Conservation (phyloP, 2,888 invertebrate genomes). For the Pediacus dermestoides region DNA sequence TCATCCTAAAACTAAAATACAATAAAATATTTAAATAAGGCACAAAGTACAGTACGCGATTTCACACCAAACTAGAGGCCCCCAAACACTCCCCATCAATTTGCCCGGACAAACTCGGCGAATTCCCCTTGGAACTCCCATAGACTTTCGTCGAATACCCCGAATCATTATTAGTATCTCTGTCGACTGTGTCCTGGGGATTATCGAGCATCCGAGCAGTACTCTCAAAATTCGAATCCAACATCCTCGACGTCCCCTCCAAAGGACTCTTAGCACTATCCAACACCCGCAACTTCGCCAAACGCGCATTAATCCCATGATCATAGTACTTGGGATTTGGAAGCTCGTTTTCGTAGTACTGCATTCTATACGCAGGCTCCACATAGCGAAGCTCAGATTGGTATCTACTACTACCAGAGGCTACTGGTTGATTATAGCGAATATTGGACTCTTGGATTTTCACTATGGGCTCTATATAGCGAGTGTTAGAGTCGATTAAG, state of each 20-base stretch:
- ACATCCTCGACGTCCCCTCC: conserved; percentile 31
- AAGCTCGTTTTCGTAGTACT: conserved; percentile 29
- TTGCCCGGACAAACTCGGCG: conserved; percentile 67
- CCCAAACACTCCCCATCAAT: conserved; percentile 49
- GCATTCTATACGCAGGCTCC: conserved; percentile 21
- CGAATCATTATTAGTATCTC: conserved; percentile 76
- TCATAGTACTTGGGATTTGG: conserved; percentile 28
- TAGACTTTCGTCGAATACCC: conserved; percentile 82
- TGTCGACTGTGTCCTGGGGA: conserved; percentile 49
- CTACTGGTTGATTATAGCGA: conserved; percentile 25
- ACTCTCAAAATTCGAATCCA: conserved; percentile 40
- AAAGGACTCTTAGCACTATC: conserved; percentile 31
- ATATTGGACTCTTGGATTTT: conserved; percentile 39
- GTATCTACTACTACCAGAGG: conserved; percentile 15
- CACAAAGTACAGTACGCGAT: too few relatives aligned
- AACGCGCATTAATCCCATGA: conserved; percentile 39
- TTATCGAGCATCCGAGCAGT: conserved; percentile 40
- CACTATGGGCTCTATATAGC: conserved; percentile 44
- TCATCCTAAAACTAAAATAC: too few relatives aligned
- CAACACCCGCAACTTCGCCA: conserved; percentile 45
- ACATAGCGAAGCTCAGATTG: conserved; percentile 29
- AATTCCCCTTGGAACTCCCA: conserved; percentile 73
- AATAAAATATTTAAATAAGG: conserved; percentile 3
- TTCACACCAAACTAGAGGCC: conserved; percentile 63
- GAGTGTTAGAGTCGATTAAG: conserved; percentile 37